A percentile compares a stretch with the other conserved stretches of the same genome.
Conservation (phyloP, 2,888 invertebrate genomes). For the Dynastes tityus region DNA sequence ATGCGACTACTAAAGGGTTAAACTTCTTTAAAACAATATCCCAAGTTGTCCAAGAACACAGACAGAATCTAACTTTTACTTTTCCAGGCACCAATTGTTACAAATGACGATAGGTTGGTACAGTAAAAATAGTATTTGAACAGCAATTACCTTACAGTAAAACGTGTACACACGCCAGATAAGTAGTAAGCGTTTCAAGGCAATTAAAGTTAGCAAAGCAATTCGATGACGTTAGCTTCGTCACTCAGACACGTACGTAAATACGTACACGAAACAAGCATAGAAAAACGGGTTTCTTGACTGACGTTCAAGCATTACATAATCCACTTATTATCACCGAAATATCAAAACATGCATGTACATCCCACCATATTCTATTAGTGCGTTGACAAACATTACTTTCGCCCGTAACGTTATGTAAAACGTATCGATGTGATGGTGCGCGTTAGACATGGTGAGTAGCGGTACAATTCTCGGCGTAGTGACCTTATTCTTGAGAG, state of each 20-base stretch:
- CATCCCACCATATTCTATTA: conserved; percentile 28
- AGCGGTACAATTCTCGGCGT: background rate
- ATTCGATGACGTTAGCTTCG: background rate
- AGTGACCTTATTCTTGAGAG: conserved; percentile 1
- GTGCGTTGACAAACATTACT: background rate
- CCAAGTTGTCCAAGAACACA: no score
- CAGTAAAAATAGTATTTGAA: no score
- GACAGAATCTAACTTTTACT: no score
- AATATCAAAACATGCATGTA: conserved; percentile 13
- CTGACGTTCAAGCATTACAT: conserved; percentile 14
- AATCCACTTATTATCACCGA: background rate
- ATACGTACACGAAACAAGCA: no score
- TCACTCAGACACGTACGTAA: background rate
- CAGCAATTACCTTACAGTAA: no score
- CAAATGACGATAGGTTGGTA: no score
- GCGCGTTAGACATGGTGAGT: conserved; percentile 18
- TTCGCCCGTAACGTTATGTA: background rate
- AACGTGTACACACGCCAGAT: no score
- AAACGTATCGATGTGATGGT: conserved; percentile 13
- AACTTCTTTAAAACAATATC: no score
- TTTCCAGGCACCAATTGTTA: no score
- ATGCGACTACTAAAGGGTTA: no score
- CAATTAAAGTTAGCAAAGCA: background rate
- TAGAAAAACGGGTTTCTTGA: background rate
- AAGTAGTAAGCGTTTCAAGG: background rate